These are phyloP conservation scores for Mycalesis mineus DNA, from an alignment of 2,888 invertebrate genomes.

Conservation along the genomic window DNA sequence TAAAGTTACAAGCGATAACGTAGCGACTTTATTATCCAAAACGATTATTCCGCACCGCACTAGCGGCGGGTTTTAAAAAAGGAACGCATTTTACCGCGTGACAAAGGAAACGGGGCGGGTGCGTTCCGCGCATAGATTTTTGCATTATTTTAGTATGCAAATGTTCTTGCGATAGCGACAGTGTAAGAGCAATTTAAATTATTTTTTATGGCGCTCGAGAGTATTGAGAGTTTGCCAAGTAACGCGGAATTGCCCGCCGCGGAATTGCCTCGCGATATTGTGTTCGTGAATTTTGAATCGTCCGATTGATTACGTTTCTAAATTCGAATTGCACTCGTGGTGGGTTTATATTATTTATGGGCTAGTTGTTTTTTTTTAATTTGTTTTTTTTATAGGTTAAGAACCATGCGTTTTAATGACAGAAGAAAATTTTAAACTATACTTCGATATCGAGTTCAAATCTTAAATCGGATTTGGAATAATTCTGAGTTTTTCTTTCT, in stretches of 20 bases:
- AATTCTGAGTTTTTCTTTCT: no score
- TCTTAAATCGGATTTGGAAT: no score
- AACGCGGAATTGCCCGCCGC: constrained; percentile 46
- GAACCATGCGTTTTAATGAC: no score
- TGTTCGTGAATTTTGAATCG: constrained; percentile 61
- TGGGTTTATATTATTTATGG: not conserved
- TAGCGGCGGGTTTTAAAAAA: constrained; percentile 17
- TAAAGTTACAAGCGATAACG: constrained; percentile 11
- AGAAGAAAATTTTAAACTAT: no score
- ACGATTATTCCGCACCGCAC: constrained; percentile 26
- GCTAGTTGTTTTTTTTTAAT: not conserved
- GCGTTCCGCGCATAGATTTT: constrained; percentile 74
- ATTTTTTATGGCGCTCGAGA: constrained; percentile 78
- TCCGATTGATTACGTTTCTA: constrained; percentile 61
- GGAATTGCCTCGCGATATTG: constrained; percentile 53
- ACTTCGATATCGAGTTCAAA: no score
- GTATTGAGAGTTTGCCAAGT: constrained; percentile 72
- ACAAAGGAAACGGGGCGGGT: constrained; percentile 47
- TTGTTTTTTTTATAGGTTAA: no score
- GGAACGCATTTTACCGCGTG: constrained; percentile 28
- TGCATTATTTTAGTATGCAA: constrained; percentile 79
- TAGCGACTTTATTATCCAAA: constrained; percentile 23
- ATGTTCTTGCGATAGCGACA: constrained; percentile 71
- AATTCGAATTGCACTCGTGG: constrained; percentile 35
- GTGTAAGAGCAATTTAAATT: constrained; percentile 79